A percentile compares a stretch with the other conserved stretches of the same genome.
phyloP scores from a whole-genome alignment of 1,140 invertebrate genomes.

The Zaprionus vittiger region DNA sequence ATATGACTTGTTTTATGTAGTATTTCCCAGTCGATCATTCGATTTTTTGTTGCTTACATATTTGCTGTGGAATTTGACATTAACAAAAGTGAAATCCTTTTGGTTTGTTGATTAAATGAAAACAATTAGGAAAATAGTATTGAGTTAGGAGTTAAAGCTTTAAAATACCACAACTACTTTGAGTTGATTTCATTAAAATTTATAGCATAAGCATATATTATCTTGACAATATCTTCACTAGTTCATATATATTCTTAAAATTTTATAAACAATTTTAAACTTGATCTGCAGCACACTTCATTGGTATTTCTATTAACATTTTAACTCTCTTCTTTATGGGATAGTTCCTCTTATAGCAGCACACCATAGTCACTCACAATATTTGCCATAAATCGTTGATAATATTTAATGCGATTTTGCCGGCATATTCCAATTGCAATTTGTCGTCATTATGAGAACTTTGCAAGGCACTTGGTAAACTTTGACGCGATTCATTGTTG shows the following conservation, averaged over 20 bases:
- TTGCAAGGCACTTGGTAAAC: conserved; percentile 43
- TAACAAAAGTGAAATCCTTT: background rate
- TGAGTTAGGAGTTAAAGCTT: background rate
- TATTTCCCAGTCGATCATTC: background rate
- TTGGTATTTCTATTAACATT: too few relatives aligned
- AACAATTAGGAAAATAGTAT: background rate
- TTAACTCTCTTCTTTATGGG: too few relatives aligned
- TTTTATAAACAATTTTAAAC: too few relatives aligned
- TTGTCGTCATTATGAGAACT: conserved; percentile 65
- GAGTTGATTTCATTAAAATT: background rate
- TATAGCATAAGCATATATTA: too few relatives aligned
- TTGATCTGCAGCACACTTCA: too few relatives aligned
- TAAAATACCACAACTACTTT: too few relatives aligned
- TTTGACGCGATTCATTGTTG: conserved; percentile 51
- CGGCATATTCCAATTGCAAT: conserved; percentile 56
- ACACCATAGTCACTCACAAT: background rate
- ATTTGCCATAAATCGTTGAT: conserved; percentile 49
- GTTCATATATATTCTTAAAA: too few relatives aligned
- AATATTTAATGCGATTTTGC: conserved; percentile 32
- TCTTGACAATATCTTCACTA: too few relatives aligned
- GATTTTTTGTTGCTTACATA: background rate
- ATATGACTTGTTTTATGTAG: too few relatives aligned
- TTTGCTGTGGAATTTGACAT: background rate
- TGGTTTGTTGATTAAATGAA: background rate
- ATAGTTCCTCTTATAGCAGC: too few relatives aligned